Percentiles rank a stretch among this genome's conserved stretches.
These are phyloP conservation scores for Ailuropoda melanoleuca DNA, from an alignment of 2,113 vertebrate species.

Conservation along the genomic window DNA sequence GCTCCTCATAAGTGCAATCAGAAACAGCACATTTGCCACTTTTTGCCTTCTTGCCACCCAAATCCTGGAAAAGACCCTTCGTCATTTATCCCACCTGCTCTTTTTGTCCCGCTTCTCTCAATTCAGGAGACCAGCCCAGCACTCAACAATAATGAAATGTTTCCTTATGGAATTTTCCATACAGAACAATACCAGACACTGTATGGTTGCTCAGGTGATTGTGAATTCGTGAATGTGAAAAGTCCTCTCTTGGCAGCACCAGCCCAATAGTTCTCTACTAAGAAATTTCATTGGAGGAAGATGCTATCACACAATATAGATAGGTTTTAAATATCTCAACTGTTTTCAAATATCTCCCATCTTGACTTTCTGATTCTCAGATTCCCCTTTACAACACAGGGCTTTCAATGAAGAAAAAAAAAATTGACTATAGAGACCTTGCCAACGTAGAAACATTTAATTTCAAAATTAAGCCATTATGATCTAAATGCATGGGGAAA, in stretches of 20 bases:
- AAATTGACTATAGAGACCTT: neutral
- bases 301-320: neutral
- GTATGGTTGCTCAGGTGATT: neutral
- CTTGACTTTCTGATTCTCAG: neutral
- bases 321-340: neutral
- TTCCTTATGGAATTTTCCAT: neutral
- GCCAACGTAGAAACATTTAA: neutral
- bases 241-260: neutral
- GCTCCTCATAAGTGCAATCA: neutral
- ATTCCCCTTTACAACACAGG: neutral
- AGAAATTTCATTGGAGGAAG: neutral
- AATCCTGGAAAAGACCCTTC: neutral
- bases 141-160: neutral
- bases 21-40: neutral
- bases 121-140: neutral
- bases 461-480: slow-evolving; percentile 7
- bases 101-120: neutral
- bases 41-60: neutral
- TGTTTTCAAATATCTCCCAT: neutral
- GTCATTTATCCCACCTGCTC: neutral
- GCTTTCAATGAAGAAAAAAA: neutral
- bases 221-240: neutral
- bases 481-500: neutral
- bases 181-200: neutral
- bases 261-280: neutral